phyloP scores from a whole-genome alignment of 2,113 vertebrate species.

The Indicator indicator region DNA sequence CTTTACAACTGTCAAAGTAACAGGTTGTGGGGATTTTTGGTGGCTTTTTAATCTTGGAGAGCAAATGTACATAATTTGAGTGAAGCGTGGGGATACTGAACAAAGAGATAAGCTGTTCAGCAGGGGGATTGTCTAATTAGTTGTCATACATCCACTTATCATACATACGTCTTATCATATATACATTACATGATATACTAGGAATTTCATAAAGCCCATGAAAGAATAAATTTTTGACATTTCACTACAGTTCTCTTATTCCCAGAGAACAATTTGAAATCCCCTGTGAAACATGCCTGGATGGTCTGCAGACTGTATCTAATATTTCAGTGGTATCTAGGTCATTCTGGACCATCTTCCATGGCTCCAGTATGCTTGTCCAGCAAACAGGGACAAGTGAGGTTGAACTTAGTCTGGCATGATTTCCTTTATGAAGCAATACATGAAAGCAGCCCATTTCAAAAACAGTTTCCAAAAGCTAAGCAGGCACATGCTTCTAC shows the following conservation, averaged over 20 bases:
- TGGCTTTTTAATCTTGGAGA: not conserved
- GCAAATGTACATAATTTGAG: not conserved
- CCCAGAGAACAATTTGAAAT: not conserved
- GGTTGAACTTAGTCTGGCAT: not conserved
- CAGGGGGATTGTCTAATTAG: not conserved
- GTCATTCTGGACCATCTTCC: not conserved
- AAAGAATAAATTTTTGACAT: not conserved
- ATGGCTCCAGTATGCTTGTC: accelerated
- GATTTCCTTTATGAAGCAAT: not conserved
- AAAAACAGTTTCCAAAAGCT: not conserved
- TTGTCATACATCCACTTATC: not conserved
- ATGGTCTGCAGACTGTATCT: not conserved
- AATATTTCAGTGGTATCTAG: not conserved
- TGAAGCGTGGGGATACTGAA: not conserved
- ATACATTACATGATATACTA: accelerated
- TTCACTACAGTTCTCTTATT: not conserved
- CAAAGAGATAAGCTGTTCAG: not conserved
- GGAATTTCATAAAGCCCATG: not conserved
- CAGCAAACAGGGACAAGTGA: not conserved
- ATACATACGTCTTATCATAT: not conserved
- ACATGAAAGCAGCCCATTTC: not conserved
- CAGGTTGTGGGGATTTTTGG: not conserved
- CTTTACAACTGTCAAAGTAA: not conserved
- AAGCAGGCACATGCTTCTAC: accelerated
- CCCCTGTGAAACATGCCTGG: not conserved